A percentile compares a stretch with the other conserved stretches of the same genome.
Conservation (phyloP, 2,113 vertebrate genomes). For the Pelecanoides urinatrix region DNA sequence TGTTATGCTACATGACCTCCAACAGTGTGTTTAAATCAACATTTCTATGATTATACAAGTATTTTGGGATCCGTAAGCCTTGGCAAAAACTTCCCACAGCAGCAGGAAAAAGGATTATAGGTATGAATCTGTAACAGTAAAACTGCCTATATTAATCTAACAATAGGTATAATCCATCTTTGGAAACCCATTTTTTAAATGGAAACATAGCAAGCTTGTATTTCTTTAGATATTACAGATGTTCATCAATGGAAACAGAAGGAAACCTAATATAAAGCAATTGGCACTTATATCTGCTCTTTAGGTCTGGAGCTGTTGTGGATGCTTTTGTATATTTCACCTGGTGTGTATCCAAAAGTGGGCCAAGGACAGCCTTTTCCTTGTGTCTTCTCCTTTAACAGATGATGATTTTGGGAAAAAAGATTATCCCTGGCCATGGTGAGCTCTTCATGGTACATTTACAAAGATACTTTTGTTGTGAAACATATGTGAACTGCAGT, state of each 20-base stretch:
- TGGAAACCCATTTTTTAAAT: background rate
- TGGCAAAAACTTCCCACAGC: background rate
- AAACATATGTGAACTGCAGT: background rate
- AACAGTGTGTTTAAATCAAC: background rate
- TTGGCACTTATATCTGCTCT: background rate
- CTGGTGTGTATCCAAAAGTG: conserved; percentile 96
- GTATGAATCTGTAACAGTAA: background rate
- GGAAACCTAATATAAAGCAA: background rate
- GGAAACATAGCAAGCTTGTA: background rate
- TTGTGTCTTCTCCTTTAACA: conserved; percentile 85
- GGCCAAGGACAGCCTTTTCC: conserved; percentile 92
- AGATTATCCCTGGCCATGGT: conserved; percentile 96
- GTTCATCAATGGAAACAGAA: background rate
- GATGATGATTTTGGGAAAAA: conserved; percentile 92
- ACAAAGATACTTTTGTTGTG: background rate
- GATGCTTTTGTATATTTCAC: conserved; percentile 96
- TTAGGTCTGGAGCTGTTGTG: conserved; percentile 94
- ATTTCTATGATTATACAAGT: background rate
- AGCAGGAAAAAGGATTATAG: background rate
- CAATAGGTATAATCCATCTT: background rate
- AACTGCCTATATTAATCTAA: background rate
- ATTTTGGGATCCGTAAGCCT: background rate
- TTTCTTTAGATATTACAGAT: background rate
- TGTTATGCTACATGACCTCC: background rate
- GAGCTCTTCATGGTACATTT: conserved; percentile 35